Evolutionary conservation across 2,797 vertebrate species (phyloP), one percentile per base, ranked within the genome.

Genomic region (Girardinus metallicus): DNA sequence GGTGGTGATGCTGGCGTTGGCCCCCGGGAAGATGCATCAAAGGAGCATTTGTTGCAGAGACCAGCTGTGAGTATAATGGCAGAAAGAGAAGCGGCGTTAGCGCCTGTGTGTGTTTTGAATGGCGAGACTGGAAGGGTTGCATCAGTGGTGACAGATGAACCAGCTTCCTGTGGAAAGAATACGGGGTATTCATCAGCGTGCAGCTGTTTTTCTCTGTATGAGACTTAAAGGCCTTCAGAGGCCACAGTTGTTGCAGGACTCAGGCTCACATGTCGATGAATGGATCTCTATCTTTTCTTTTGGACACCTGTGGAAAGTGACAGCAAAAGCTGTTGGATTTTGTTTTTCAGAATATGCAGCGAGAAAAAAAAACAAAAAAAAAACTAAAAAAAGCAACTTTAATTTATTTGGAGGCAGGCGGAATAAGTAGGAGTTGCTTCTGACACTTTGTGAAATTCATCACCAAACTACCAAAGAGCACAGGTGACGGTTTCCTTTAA

Each of bases 1-100:
- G 83, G 73, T 84, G 86, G 79, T 66, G 91, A 90, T 90, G 91
- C 89, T 86, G 78, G 88, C 81, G 88, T 79, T 88, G 90, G 91
- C 91, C 86, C 87, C 89, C 83, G 81, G 91, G 88, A 95, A 92
- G 91, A 93, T 78, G 89, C 93, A 93, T 95, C 93, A 95, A 95
- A 94, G 90, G 85, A 92, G 91, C 91, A 87, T 95, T 96, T 96
- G 94, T 96, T 84, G 90, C 86, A 88, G 81, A 87, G 88, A 88
- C 87, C 95, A 96, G 95, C 96, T 96, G 96, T 93, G 92, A 89
- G 93, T 88, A 91, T 89, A 93, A 95, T 94, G 91, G 91, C 84
- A 89, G 87, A 91, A 84, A 83, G 80, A 81, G 86, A 84, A 80
- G 81, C 77, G 55, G 79, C 36, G 78, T 81, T 68, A 75, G 82